Conservation (phyloP, 35 echinoderm and acorn worm genomes). For the Apostichopus japonicus region DNA sequence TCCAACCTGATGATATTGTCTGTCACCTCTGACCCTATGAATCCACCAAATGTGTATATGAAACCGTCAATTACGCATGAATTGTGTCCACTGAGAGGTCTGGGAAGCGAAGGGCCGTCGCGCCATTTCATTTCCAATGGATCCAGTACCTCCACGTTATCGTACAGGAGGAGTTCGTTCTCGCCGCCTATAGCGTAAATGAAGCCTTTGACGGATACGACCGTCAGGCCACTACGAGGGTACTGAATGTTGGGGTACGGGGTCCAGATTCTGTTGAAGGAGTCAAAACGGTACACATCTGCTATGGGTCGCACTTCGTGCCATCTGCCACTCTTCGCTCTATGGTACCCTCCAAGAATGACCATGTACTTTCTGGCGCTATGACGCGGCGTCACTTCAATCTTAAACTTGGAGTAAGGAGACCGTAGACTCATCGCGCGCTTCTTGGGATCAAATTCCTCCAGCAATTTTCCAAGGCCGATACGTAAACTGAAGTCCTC, state of each 20-base stretch:
- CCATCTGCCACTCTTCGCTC: constrained; percentile 66
- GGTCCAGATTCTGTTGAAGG: constrained; percentile 80
- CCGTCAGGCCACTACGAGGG: constrained; percentile 72
- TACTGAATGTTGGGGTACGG: constrained; percentile 64
- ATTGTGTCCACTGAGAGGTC: constrained; percentile 80
- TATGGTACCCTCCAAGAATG: constrained; percentile 86
- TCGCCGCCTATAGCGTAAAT: constrained; percentile 91
- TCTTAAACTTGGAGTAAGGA: constrained; percentile 16
- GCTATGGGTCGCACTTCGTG: constrained; percentile 69
- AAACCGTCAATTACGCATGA: constrained; percentile 71
- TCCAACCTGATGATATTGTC: constrained; percentile 74
- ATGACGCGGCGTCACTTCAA: constrained; percentile 67
- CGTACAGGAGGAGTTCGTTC: constrained; percentile 77
- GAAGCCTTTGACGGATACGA: constrained; percentile 66
- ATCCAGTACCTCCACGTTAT: constrained; percentile 82
- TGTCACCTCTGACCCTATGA: constrained; percentile 76
- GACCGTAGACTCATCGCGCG: neutral
- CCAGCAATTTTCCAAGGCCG: constrained; percentile 75
- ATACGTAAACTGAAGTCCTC: constrained; percentile 78
- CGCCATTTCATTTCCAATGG: constrained; percentile 72
- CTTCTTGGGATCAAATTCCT: constrained; percentile 75
- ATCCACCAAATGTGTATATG: constrained; percentile 91
- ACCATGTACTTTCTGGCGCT: constrained; percentile 80
- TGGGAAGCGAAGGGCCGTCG: constrained; percentile 46
- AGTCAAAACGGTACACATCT: constrained; percentile 79